These are phyloP conservation scores for Propithecus perrieri DNA, from an alignment of 2,797 vertebrate species.

Conservation along the genomic window DNA sequence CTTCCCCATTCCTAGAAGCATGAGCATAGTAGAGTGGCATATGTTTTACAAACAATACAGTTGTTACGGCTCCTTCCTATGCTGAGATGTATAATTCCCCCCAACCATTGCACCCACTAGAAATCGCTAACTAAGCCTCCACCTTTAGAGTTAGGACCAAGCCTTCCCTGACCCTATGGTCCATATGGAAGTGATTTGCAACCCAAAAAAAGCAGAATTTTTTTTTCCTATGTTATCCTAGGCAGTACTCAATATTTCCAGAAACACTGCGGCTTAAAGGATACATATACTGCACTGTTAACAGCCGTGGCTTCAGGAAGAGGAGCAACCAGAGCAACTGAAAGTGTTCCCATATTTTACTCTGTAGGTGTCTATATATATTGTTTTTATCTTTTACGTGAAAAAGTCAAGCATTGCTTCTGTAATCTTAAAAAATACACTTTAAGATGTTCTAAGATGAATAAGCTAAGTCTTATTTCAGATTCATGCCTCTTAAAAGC, in stretches of 20 bases:
- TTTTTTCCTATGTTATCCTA: background rate
- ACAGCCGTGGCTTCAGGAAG: background rate
- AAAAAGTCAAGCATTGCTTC: slow-evolving; percentile 1
- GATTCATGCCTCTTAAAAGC: background rate
- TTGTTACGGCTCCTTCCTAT: background rate
- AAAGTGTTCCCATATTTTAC: background rate
- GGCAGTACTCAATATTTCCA: background rate
- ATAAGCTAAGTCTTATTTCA: slow-evolving; percentile 4
- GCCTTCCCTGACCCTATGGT: background rate
- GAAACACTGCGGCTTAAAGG: background rate
- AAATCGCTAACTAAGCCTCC: slow-evolving; percentile 23
- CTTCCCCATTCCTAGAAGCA: background rate
- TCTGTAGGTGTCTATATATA: background rate
- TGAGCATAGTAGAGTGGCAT: background rate
- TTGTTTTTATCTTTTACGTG: background rate
- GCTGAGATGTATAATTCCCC: background rate
- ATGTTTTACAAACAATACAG: background rate
- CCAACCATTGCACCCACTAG: background rate
- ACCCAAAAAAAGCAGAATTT: background rate
- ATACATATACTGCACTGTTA: background rate
- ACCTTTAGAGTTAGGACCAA: slow-evolving; percentile 26
- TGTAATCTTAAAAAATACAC: background rate
- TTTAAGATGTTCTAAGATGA: background rate
- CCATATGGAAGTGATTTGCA: background rate
- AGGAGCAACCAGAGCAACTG: background rate